Evolutionary conservation across 2,113 vertebrate genomes (phyloP), one percentile per base, ranked within the genome.

Genomic region (Pica pica): DNA sequence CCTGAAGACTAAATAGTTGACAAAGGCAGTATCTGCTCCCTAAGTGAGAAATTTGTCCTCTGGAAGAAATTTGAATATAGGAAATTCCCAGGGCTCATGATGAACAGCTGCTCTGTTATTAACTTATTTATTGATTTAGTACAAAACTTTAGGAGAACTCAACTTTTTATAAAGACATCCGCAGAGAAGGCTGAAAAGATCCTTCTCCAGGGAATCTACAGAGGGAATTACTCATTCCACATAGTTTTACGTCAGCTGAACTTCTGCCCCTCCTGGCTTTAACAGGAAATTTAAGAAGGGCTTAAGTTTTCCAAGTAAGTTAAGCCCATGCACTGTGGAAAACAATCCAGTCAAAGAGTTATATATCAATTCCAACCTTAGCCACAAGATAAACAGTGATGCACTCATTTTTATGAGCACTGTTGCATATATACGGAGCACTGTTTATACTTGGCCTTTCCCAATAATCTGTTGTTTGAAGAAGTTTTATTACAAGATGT

Each of bases 401-500:
- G 3, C 23, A 10, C 8, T 27, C 30, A 14, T 84, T 87, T 93
- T 93, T 84, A 93, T 16, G 55, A 86, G 47, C 55, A 41, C 37
- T 67, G 42, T 6, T 93, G 67, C 63, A 39, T 80, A 23, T 92
- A 70, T 11, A 83, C 20, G 65, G 42, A 92, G 59, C 31, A 35
- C 16, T 73, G 63, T n/a, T 65, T 57, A n/a, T 57, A 52, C 50
- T 10, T 70, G 52, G 35, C 39, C 52, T 80, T 83, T 77, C 64
- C 35, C 35, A 57, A 30, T 67, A 52, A 37, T 69, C 33, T 56
- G 33, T 59, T 93, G 87, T 94, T 95, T 90, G 64, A 87, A 65
- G 22, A 92, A 56, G 47, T 59, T 97, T 93, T 91, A 94, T 90
- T 89, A 64, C 68, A 81, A 71, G 73, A 52, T 70, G 35, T 88